Conservation (phyloP, 2,888 invertebrate genomes). For the Melangyna quadrimaculata region DNA sequence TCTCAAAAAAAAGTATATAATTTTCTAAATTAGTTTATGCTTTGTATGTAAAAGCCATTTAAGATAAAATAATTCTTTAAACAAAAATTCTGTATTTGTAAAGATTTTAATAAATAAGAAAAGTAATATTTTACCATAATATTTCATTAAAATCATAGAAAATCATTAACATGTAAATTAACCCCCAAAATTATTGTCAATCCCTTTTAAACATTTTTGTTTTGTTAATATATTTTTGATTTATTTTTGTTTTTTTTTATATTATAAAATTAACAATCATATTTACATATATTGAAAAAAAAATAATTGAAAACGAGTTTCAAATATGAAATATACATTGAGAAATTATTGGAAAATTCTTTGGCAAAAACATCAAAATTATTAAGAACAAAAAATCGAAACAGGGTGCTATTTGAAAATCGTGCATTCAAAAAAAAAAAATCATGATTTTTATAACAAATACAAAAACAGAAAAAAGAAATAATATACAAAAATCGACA, state of each 20-base stretch:
- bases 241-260: background rate
- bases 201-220: constrained; percentile 9
- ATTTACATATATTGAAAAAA: constrained; percentile 21
- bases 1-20: constrained; percentile 10
- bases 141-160: constrained; percentile 25
- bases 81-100: constrained; percentile 39
- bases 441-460: constrained; percentile 50
- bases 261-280: background rate
- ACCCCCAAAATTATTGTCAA: constrained; percentile 38
- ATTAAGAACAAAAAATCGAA: background rate
- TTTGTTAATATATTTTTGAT: background rate
- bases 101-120: background rate
- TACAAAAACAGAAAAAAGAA: constrained; percentile 28
- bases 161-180: constrained; percentile 56
- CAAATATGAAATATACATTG: constrained; percentile 52
- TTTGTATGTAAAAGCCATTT: constrained; percentile 67
- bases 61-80: constrained; percentile 40
- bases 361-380: constrained; percentile 51
- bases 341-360: constrained; percentile 41
- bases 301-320: constrained; percentile 62
- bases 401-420: constrained; percentile 64
- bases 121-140: background rate
- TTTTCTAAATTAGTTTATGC: constrained; percentile 51
- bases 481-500: constrained; percentile 72
- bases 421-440: constrained; percentile 42